phyloP scores from a whole-genome alignment of 2,888 invertebrate genomes.

The Tenthredo scrophulariae region DNA sequence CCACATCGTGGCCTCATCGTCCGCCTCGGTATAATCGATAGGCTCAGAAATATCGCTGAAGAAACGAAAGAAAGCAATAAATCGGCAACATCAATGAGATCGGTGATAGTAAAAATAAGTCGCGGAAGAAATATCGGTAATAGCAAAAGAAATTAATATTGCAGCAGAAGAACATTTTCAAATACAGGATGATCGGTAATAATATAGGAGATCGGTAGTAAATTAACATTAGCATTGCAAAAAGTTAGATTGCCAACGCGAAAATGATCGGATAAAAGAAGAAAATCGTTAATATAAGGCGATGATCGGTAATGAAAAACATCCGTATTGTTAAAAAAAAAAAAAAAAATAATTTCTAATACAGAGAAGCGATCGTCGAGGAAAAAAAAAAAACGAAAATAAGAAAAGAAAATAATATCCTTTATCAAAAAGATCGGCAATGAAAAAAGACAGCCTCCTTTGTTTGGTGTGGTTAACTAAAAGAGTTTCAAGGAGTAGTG shows the following conservation, averaged over 20 bases:
- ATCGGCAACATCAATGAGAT: neutral
- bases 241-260: neutral
- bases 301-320: slow-evolving; percentile 9
- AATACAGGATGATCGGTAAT: neutral
- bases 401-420: neutral
- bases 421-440: slow-evolving; percentile 20
- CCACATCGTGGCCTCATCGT: neutral
- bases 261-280: neutral
- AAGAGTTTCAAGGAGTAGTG: slow-evolving; percentile 11
- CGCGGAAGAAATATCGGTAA: neutral
- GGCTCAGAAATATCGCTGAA: neutral
- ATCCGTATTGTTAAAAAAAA: neutral
- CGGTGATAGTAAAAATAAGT: neutral
- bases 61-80: neutral
- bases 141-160: neutral
- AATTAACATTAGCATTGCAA: neutral
- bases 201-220: neutral
- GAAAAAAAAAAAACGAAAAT: neutral
- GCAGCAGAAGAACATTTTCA: neutral
- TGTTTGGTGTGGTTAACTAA: neutral
- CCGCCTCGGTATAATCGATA: neutral
- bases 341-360: slow-evolving; percentile 1
- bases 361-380: neutral
- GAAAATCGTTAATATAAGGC: neutral
- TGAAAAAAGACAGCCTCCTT: slow-evolving; percentile 12